Percentiles rank a stretch among this genome's conserved stretches.
Conservation (phyloP, 2,113 vertebrate species). For the Hemichromis elongatus region DNA sequence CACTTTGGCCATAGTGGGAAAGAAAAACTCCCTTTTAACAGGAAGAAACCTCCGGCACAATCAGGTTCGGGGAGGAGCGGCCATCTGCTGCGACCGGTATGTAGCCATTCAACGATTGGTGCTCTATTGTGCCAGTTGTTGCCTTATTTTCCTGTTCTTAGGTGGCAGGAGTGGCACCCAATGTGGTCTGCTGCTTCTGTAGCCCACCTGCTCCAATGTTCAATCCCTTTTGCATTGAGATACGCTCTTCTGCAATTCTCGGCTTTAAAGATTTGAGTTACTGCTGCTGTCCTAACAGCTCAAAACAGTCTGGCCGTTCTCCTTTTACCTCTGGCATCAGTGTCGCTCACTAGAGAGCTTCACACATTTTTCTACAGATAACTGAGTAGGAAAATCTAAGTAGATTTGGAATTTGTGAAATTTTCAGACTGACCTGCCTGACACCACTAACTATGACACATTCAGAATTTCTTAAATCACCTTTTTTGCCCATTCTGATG, state of each 20-base stretch:
- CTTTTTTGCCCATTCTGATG: background rate
- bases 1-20: too few relatives aligned
- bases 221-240: background rate
- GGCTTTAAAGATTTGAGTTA: background rate
- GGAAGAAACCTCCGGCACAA: too few relatives aligned
- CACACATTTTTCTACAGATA: background rate
- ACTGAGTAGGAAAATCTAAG: background rate
- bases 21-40: too few relatives aligned
- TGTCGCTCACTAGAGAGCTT: background rate
- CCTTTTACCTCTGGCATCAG: background rate
- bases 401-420: background rate
- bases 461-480: background rate
- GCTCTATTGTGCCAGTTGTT: background rate
- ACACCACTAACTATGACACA: background rate
- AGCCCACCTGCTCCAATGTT: background rate
- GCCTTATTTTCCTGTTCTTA: background rate
- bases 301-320: background rate
- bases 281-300: fast-evolving
- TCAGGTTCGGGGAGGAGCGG: too few relatives aligned
- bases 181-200: background rate
- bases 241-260: background rate
- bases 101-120: background rate
- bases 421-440: background rate
- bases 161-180: background rate
- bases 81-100: too few relatives aligned